Evolutionary conservation across 2,888 invertebrate genomes (phyloP).

Genomic region (Actias luna): DNA sequence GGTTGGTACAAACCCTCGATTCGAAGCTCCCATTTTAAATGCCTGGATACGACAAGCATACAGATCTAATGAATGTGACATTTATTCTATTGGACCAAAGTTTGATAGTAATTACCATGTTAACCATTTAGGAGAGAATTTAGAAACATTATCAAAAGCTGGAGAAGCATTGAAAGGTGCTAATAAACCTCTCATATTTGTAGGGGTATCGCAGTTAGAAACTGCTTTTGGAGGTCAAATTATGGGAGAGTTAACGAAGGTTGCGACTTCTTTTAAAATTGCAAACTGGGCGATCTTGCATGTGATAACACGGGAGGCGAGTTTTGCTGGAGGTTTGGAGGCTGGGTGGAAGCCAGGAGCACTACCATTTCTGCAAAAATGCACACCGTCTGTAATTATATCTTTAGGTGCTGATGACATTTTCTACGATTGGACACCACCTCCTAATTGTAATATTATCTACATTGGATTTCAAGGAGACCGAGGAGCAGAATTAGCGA

Average conservation of each 20-base stretch:
- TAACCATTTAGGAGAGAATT: slow-evolving; percentile 48
- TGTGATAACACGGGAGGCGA: slow-evolving; percentile 94
- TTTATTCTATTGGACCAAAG: slow-evolving; percentile 93
- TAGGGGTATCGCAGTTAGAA: slow-evolving; percentile 57
- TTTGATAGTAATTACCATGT: slow-evolving; percentile 92
- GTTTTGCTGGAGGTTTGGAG: slow-evolving; percentile 96
- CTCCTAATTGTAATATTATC: slow-evolving; percentile 90
- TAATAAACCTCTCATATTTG: slow-evolving; percentile 62
- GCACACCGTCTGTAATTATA: slow-evolving; percentile 90
- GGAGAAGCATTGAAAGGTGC: slow-evolving; percentile 36
- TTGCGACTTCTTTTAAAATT: slow-evolving; percentile 28
- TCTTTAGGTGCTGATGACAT: slow-evolving; percentile 96
- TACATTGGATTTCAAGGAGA: slow-evolving; percentile 98
- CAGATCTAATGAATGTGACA: slow-evolving; percentile 91
- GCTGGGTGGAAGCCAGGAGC: slow-evolving; percentile 93
- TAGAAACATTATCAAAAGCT: slow-evolving; percentile 35
- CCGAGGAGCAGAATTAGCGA: slow-evolving; percentile 92
- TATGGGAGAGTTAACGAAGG: slow-evolving; percentile 40
- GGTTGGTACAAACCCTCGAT: slow-evolving; percentile 98
- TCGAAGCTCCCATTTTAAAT: slow-evolving; percentile 97
- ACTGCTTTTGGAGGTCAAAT: slow-evolving; percentile 34
- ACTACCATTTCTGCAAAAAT: slow-evolving; percentile 75
- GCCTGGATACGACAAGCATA: slow-evolving; percentile 96
- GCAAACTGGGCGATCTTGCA: slow-evolving; percentile 85
- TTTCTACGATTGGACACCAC: slow-evolving; percentile 87